Percentiles rank a stretch among this genome's conserved stretches.
phyloP scores from a whole-genome alignment of 2,888 invertebrate genomes.

The Drosophila picticornis region DNA sequence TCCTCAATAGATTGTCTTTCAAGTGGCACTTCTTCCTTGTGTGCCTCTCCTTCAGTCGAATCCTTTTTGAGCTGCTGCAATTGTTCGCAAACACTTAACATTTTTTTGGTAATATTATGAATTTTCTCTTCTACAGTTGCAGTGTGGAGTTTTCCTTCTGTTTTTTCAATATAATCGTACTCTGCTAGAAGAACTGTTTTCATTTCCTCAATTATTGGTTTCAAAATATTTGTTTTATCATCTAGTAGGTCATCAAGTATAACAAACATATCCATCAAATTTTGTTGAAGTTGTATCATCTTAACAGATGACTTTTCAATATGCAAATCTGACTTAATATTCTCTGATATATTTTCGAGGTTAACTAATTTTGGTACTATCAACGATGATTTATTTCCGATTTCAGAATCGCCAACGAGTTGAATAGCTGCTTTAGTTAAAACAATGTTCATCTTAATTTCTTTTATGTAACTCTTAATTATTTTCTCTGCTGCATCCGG shows the following conservation, averaged over 20 bases:
- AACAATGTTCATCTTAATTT: constrained; percentile 56
- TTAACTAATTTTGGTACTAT: constrained; percentile 51
- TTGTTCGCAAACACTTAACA: constrained; percentile 51
- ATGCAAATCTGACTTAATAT: constrained; percentile 32
- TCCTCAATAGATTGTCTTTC: neutral
- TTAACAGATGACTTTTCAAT: constrained; percentile 73
- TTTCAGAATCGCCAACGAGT: constrained; percentile 40
- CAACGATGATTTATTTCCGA: constrained; percentile 45
- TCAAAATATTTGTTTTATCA: constrained; percentile 33
- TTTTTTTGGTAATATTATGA: constrained; percentile 40
- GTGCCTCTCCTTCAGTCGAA: neutral
- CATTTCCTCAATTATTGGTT: constrained; percentile 51
- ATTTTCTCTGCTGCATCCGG: constrained; percentile 49
- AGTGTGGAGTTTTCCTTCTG: constrained; percentile 27
- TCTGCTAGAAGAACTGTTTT: constrained; percentile 54
- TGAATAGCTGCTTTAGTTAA: constrained; percentile 44
- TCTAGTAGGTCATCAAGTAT: constrained; percentile 72
- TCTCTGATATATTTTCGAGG: constrained; percentile 55
- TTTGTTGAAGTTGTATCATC: constrained; percentile 79
- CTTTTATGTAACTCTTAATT: constrained; percentile 36
- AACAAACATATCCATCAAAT: constrained; percentile 81
- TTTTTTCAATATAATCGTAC: constrained; percentile 67
- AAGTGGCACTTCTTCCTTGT: neutral
- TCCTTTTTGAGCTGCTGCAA: constrained; percentile 30
- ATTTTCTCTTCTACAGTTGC: constrained; percentile 50